phyloP scores from a whole-genome alignment of 2,113 vertebrate species.

The Trematocara marginatum region DNA sequence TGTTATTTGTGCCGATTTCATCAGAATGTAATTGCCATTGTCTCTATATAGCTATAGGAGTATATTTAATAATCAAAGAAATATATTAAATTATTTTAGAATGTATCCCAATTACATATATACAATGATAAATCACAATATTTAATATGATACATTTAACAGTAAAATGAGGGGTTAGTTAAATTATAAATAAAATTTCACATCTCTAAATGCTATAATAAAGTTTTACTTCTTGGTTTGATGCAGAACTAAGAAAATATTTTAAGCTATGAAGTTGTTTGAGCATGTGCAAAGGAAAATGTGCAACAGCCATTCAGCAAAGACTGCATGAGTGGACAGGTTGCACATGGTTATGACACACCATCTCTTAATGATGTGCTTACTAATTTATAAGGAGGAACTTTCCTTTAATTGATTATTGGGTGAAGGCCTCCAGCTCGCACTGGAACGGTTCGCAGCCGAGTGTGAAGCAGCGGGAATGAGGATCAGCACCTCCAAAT shows the following conservation, averaged over 20 bases:
- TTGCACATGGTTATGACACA: background rate
- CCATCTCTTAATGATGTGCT: conserved; percentile 21
- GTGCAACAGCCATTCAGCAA: background rate
- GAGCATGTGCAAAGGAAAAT: background rate
- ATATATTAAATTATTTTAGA: background rate
- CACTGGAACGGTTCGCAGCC: accelerated
- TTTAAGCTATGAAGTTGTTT: background rate
- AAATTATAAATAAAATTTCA: background rate
- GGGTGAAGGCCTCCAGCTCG: background rate
- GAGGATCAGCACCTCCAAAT: background rate
- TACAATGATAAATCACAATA: background rate
- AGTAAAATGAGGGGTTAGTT: background rate
- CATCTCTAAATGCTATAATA: background rate
- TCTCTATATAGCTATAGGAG: background rate
- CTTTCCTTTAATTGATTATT: background rate
- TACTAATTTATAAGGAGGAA: background rate
- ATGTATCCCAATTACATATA: background rate
- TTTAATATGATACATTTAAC: background rate
- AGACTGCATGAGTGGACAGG: background rate
- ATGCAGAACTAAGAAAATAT: background rate
- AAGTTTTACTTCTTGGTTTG: background rate
- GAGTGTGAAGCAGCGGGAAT: background rate
- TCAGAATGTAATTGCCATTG: background rate
- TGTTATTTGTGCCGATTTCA: background rate
- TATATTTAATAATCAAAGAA: background rate